These are phyloP conservation scores for Gnathonemus echidnorhynchus DNA, from an alignment of 2,113 vertebrate species.

Conservation along the genomic window DNA sequence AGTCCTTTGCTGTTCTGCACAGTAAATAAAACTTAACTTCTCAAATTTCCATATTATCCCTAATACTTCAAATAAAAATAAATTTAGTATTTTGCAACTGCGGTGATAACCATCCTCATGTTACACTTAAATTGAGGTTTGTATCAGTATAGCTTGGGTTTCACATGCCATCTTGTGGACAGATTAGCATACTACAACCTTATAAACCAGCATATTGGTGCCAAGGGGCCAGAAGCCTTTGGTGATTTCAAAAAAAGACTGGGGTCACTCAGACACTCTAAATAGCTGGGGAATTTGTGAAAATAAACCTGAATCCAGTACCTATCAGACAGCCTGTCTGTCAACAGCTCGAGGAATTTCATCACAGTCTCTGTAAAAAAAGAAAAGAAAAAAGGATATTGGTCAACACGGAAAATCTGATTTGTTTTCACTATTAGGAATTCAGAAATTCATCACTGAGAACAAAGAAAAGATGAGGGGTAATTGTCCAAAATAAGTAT, in stretches of 20 bases:
- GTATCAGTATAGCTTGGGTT: background rate
- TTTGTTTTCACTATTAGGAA: background rate
- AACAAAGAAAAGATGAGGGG: background rate
- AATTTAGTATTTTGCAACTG: background rate
- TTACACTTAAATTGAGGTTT: background rate
- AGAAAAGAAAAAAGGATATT: background rate
- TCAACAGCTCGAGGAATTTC: slow-evolving; percentile 83
- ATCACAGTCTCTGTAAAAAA: slow-evolving; percentile 75
- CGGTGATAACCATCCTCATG: background rate
- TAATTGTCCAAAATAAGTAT: background rate
- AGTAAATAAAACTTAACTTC: slow-evolving; percentile 18
- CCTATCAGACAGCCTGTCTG: slow-evolving; percentile 81
- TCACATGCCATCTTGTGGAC: slow-evolving; percentile 7
- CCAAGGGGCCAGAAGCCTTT: background rate
- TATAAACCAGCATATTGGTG: background rate
- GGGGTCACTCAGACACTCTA: background rate
- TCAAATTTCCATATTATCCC: background rate
- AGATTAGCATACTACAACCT: background rate
- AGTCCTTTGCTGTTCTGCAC: slow-evolving; percentile 80
- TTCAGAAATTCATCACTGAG: background rate
- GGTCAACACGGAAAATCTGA: background rate
- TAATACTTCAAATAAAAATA: background rate
- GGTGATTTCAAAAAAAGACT: background rate
- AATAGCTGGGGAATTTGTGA: background rate
- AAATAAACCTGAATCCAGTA: slow-evolving; percentile 39